These are phyloP conservation scores for Mayetiola destructor DNA, from an alignment of 2,888 invertebrate genomes.

Conservation along the genomic window DNA sequence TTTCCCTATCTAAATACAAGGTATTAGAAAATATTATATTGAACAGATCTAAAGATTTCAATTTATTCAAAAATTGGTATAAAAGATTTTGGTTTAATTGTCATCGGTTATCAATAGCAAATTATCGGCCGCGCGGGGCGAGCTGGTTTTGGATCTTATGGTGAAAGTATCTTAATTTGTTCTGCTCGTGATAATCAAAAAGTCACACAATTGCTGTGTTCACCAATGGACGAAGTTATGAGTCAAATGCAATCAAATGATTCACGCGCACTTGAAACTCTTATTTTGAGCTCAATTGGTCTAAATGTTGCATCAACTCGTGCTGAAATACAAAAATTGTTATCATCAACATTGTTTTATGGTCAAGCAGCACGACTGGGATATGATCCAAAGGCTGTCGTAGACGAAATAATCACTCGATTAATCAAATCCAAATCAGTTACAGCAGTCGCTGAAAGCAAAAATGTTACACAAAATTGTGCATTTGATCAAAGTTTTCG, in stretches of 20 bases:
- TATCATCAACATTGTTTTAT: slow-evolving; percentile 46
- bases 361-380: slow-evolving; percentile 42
- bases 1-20: slow-evolving; percentile 68
- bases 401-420: slow-evolving; percentile 34
- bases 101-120: slow-evolving; percentile 43
- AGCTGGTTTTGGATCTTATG: slow-evolving; percentile 66
- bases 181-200: slow-evolving; percentile 42
- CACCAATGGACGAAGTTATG: slow-evolving; percentile 52
- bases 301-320: slow-evolving; percentile 46
- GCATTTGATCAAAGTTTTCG: not conserved
- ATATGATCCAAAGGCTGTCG: slow-evolving; percentile 33
- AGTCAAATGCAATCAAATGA: slow-evolving; percentile 41
- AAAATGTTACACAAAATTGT: slow-evolving; percentile 21
- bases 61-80: not conserved
- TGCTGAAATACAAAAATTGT: slow-evolving; percentile 38
- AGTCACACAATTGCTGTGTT: slow-evolving; percentile 42
- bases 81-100: not conserved
- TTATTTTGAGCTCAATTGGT: slow-evolving; percentile 37
- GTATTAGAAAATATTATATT: not conserved
- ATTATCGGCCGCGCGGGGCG: slow-evolving; percentile 93
- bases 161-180: slow-evolving; percentile 79
- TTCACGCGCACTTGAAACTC: slow-evolving; percentile 32
- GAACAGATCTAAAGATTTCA: not conserved
- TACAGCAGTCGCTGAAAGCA: slow-evolving; percentile 2
- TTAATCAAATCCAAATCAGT: slow-evolving; percentile 38